Base-by-base conservation (phyloP, 2,888 invertebrate genomes). In the Deilephila porcellus region DNA sequence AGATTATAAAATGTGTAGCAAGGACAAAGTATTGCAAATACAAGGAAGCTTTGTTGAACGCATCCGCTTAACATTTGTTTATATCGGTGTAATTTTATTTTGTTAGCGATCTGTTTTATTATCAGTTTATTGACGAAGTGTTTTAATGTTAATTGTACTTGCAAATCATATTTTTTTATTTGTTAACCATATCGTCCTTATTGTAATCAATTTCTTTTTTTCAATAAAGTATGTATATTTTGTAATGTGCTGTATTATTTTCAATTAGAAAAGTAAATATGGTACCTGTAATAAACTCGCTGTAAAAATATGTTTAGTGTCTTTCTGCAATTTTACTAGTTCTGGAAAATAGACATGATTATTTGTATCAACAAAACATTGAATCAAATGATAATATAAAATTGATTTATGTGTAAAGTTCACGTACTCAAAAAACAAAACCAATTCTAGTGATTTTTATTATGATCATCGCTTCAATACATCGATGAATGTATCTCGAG, bases 401-500 rank as follows among this genome's bases (percentile, higher is more conserved):
- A 32, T 37, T 1, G 37, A 45, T 11, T 1, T 45, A 45, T 11
- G 1, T 45, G 45, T 45, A 11, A 45, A 45, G 45, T 45, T 45
- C 45, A 45, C 45, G 45, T 45, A 45, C 45, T 45, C 45, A 45
- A 45, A 45, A 11, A 45, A 8, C 45, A 11, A 45, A 45, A 14
- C 11, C 45, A 11, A 14, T 45, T 45, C 45, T 45, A 45, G 45
- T 59, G 32, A 56, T 6, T 37, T 32, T 29, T 75, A 71, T 74
- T 62, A 77, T 73, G 45, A 81, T 90, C 95, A 97, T 93, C 95
- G 96, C 88, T 98, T 98, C 59, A 99, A 93, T 73, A 99, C 97
- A 91, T 98, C 97, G 80, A 99, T 97, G 89, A 99, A 99, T 1
- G 98, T 98, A 88, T 99, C 97, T 88, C 98, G 96, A 3, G 99